These are phyloP conservation scores for Podabrus alpinus DNA, from an alignment of 2,888 invertebrate species.

Conservation along the genomic window DNA sequence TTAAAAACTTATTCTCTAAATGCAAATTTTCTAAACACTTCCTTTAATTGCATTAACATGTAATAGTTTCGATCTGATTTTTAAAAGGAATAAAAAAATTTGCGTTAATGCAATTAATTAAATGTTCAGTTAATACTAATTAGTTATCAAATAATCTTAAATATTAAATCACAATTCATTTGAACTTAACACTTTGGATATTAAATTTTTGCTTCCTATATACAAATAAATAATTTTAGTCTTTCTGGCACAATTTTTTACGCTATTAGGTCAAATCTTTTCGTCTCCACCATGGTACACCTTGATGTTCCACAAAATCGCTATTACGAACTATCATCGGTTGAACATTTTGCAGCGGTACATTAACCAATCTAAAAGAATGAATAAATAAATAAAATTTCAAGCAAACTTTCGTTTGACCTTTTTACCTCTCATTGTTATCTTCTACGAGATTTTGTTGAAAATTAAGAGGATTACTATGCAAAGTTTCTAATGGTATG, in stretches of 20 bases:
- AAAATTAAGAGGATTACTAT: constrained; percentile 25
- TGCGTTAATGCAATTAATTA: background rate
- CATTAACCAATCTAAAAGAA: background rate
- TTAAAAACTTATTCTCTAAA: background rate
- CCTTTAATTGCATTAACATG: background rate
- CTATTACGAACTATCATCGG: background rate
- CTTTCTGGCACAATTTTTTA: background rate
- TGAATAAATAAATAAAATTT: background rate
- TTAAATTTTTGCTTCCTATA: background rate
- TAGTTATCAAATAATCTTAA: background rate
- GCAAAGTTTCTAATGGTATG: constrained; percentile 47
- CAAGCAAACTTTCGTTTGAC: background rate
- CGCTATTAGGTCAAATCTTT: constrained; percentile 42
- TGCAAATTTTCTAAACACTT: background rate
- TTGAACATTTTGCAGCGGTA: background rate
- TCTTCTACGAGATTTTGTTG: constrained; percentile 38
- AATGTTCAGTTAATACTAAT: background rate
- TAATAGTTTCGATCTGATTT: background rate
- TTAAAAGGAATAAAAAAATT: background rate
- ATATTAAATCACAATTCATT: background rate
- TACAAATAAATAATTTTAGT: background rate
- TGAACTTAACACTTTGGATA: background rate
- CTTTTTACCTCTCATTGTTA: constrained; percentile 29
- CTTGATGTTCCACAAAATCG: constrained; percentile 46
- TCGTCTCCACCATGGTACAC: constrained; percentile 57